These are phyloP conservation scores for Dendronephthya gigantea DNA, from an alignment of 64 coral and sea anemone genomes.

Conservation along the genomic window DNA sequence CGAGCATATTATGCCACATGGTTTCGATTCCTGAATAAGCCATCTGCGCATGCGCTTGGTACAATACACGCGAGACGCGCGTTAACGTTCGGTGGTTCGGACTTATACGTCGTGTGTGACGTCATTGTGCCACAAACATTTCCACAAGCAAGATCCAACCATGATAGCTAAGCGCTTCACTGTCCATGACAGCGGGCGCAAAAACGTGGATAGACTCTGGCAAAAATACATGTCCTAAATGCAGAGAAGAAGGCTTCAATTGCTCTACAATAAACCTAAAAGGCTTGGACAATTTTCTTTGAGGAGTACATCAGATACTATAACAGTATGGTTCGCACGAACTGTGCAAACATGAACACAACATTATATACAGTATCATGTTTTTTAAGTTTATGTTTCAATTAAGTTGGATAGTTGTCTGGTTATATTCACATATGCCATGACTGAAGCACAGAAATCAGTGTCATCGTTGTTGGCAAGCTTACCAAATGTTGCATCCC, in stretches of 20 bases:
- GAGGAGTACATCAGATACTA: background rate
- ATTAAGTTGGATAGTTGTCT: slow-evolving; percentile 6
- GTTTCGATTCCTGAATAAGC: too few species aligned
- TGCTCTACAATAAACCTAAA: background rate
- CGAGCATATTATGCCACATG: too few species aligned
- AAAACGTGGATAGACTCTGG: slow-evolving; percentile 3
- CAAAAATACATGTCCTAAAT: background rate
- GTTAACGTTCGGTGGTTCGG: too few species aligned
- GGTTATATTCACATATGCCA: slow-evolving; percentile 9
- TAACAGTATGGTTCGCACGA: background rate
- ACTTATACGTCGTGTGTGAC: too few species aligned
- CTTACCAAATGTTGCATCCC: slow-evolving; percentile 12
- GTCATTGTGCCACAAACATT: too few species aligned
- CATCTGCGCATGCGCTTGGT: too few species aligned
- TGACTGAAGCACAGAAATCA: slow-evolving; percentile 7
- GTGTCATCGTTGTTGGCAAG: slow-evolving; percentile 23
- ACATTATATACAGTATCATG: background rate
- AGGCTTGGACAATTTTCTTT: background rate
- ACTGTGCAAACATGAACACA: background rate
- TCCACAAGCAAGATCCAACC: too few species aligned
- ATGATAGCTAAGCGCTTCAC: too few species aligned
- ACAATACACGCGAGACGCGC: too few species aligned
- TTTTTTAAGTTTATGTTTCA: background rate
- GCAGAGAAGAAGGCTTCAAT: background rate
- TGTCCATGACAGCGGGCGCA: too few species aligned